phyloP scores from a whole-genome alignment of 2,888 invertebrate species.

The Arge pagana region DNA sequence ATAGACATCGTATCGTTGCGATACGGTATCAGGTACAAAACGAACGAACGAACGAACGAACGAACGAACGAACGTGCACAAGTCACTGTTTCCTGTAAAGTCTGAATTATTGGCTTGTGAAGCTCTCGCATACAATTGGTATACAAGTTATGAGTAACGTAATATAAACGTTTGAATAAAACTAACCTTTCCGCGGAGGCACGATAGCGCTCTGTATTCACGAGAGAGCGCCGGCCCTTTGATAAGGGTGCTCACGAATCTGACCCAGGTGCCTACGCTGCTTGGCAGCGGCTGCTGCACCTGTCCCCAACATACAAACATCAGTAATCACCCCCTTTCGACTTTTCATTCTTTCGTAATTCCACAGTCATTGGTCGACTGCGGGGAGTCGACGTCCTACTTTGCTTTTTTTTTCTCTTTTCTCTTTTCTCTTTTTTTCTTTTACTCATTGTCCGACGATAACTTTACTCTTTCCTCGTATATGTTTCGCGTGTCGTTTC shows the following conservation, averaged over 20 bases:
- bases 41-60: no score
- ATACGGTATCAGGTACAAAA: conserved; percentile 48
- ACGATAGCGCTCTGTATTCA: conserved; percentile 55
- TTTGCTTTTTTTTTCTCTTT: neutral
- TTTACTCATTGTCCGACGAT: no score
- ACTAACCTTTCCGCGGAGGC: conserved; percentile 58
- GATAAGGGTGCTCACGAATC: conserved; percentile 96
- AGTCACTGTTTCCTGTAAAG: conserved; percentile 27
- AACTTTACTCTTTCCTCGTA: no score
- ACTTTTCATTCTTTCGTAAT: neutral
- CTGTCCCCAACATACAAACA: conserved; percentile 65
- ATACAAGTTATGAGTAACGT: conserved; percentile 31
- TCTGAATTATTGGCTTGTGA: conserved; percentile 8
- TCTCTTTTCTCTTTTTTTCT: conserved; percentile 38
- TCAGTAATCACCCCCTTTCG: conserved; percentile 33
- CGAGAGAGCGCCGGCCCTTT: conserved; percentile 88
- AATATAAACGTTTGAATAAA: conserved; percentile 47
- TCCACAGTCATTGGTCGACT: conserved; percentile 15
- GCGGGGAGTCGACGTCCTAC: conserved; percentile 6
- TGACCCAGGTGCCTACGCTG: conserved; percentile 83
- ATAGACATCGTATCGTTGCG: conserved; percentile 22
- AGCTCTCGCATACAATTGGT: neutral
- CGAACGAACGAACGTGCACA: conserved; percentile 40
- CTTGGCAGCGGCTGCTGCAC: conserved; percentile 84
- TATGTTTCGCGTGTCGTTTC: no score